These are phyloP conservation scores for Drosophila dunni DNA, from an alignment of 1,140 invertebrate species.

Conservation along the genomic window DNA sequence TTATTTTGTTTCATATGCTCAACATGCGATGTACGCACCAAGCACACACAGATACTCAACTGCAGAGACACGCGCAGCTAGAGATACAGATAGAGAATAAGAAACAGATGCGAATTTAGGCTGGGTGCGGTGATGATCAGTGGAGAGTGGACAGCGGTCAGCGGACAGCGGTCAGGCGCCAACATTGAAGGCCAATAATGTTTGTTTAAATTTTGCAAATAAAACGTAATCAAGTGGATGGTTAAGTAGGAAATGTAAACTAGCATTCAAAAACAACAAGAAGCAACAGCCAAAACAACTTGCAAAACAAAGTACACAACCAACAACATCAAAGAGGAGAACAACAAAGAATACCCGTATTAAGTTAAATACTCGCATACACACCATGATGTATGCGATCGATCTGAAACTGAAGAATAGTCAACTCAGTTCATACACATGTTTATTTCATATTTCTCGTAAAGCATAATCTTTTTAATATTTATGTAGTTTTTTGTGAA, in stretches of 20 bases:
- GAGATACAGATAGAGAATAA: slow-evolving; percentile 27
- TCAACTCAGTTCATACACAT: slow-evolving; percentile 38
- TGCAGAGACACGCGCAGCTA: slow-evolving; percentile 37
- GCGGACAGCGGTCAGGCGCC: slow-evolving; percentile 26
- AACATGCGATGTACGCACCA: slow-evolving; percentile 67
- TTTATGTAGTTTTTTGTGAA: slow-evolving; percentile 78
- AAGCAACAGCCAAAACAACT: slow-evolving; percentile 53
- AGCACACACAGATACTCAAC: slow-evolving; percentile 18
- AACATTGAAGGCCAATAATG: slow-evolving; percentile 76
- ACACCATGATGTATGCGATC: neutral
- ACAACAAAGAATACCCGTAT: slow-evolving; percentile 40
- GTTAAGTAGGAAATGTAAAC: slow-evolving; percentile 81
- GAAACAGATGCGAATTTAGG: slow-evolving; percentile 46
- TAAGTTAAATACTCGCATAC: slow-evolving; percentile 4
- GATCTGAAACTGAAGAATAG: slow-evolving; percentile 13
- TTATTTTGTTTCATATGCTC: slow-evolving; percentile 39
- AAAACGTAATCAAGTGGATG: slow-evolving; percentile 66
- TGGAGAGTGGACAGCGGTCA: too few relatives aligned
- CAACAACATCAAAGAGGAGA: slow-evolving; percentile 28
- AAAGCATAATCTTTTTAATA: slow-evolving; percentile 79
- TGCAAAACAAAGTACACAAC: slow-evolving; percentile 20
- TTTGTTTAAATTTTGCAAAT: slow-evolving; percentile 79
- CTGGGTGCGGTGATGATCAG: slow-evolving; percentile 6
- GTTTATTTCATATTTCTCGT: slow-evolving; percentile 79
- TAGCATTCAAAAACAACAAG: slow-evolving; percentile 51